Evolutionary conservation across 2,888 invertebrate species (phyloP).

Genomic region (Cheilosia grossa): DNA sequence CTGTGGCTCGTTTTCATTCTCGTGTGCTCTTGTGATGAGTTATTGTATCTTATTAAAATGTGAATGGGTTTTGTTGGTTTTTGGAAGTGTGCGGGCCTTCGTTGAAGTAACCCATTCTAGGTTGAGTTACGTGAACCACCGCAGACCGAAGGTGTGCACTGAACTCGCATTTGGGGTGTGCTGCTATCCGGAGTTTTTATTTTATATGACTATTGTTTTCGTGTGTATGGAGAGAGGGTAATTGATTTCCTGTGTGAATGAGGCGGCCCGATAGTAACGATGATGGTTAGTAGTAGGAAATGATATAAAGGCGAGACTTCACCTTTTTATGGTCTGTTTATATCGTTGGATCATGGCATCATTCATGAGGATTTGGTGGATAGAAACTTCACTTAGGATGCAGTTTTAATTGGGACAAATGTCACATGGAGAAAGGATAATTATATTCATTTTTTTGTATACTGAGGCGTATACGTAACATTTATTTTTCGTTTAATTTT

Average conservation of each 20-base stretch:
- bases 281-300: slow-evolving; percentile 4
- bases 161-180: slow-evolving; percentile 38
- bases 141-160: slow-evolving; percentile 39
- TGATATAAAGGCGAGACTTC: neutral
- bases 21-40: slow-evolving; percentile 60
- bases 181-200: neutral
- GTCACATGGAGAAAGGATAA: no score
- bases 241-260: slow-evolving; percentile 41
- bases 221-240: slow-evolving; percentile 24
- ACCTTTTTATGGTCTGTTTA: slow-evolving; percentile 19
- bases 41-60: slow-evolving; percentile 56
- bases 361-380: slow-evolving; percentile 4
- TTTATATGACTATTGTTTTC: neutral
- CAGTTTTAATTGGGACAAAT: neutral
- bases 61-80: slow-evolving; percentile 58
- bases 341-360: slow-evolving; percentile 5
- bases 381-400: neutral
- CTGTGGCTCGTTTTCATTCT: slow-evolving; percentile 34
- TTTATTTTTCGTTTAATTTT: neutral
- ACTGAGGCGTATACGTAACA: slow-evolving; percentile 29
- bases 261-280: slow-evolving; percentile 8
- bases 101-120: slow-evolving; percentile 27
- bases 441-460: no score
- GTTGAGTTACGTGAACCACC: slow-evolving; percentile 4
- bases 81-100: slow-evolving; percentile 44